Conservation (phyloP, 2,113 vertebrate species). For the Laterallus jamaicensis region DNA sequence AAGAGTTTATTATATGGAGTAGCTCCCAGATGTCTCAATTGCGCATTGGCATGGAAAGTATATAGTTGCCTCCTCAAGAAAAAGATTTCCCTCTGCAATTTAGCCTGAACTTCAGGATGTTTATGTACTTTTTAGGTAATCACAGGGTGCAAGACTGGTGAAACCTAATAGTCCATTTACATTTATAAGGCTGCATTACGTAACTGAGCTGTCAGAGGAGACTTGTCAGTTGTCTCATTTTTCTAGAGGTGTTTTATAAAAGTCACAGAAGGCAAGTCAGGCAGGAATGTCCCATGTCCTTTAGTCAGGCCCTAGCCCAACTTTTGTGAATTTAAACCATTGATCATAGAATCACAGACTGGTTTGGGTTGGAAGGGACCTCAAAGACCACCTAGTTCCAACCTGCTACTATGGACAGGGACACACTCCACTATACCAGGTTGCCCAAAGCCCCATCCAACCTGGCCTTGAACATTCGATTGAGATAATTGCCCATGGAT, state of each 20-base stretch:
- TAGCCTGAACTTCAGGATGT: conserved; percentile 5
- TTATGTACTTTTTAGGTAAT: background rate
- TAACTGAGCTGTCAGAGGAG: background rate
- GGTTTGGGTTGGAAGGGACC: too few species aligned
- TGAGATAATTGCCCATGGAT: background rate
- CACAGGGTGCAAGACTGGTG: background rate
- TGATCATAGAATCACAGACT: background rate
- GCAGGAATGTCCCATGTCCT: background rate
- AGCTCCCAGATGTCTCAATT: background rate
- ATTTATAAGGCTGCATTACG: background rate
- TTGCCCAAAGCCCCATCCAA: too few species aligned
- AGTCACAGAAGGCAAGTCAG: background rate
- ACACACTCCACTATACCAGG: too few species aligned
- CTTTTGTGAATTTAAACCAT: background rate
- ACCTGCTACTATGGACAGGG: too few species aligned
- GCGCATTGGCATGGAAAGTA: background rate
- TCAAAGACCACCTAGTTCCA: too few species aligned
- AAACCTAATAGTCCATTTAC: background rate
- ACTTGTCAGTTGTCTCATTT: background rate
- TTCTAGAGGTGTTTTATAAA: background rate
- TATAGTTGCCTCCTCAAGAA: background rate
- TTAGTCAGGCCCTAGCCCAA: background rate
- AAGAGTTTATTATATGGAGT: background rate
- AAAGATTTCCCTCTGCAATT: background rate
- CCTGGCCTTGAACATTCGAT: background rate